Conservation (phyloP, 2,888 invertebrate species). For the Pollenia angustigena region DNA sequence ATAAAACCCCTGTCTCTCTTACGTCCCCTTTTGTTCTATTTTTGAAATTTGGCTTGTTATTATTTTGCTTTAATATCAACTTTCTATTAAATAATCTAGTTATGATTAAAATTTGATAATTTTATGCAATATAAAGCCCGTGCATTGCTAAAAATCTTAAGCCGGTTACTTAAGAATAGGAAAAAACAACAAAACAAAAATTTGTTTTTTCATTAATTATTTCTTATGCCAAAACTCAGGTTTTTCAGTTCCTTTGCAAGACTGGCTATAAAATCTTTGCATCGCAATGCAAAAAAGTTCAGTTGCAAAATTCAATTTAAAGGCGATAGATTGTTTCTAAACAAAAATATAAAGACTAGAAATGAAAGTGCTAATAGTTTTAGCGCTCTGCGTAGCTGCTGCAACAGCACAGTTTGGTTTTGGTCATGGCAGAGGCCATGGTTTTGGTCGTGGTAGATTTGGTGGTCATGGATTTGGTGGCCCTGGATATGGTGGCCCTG, state of each 20-base stretch:
- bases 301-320: slow-evolving; percentile 44
- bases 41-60: no score
- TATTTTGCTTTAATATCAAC: no score
- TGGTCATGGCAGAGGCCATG: slow-evolving; percentile 43
- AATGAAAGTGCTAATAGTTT: slow-evolving; percentile 79
- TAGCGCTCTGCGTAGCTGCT: slow-evolving; percentile 77
- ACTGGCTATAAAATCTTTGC: slow-evolving; percentile 65
- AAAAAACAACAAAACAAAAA: not conserved
- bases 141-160: no score
- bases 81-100: no score
- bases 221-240: no score
- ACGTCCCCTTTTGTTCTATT: no score
- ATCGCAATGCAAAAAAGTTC: not conserved
- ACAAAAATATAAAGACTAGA: not conserved
- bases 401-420: slow-evolving; percentile 71
- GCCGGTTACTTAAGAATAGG: no score
- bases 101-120: no score
- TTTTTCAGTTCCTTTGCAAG: no score
- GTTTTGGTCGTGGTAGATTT: slow-evolving; percentile 37
- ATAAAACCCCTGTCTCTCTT: no score
- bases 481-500: slow-evolving; percentile 64
- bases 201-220: not conserved
- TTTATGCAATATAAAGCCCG: no score
- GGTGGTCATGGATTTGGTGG: not conserved
- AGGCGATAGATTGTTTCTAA: slow-evolving; percentile 22